Evolutionary conservation across 1,140 invertebrate genomes (phyloP), one percentile per base, ranked within the genome.

Genomic region (Drosophila tsacasi): DNA sequence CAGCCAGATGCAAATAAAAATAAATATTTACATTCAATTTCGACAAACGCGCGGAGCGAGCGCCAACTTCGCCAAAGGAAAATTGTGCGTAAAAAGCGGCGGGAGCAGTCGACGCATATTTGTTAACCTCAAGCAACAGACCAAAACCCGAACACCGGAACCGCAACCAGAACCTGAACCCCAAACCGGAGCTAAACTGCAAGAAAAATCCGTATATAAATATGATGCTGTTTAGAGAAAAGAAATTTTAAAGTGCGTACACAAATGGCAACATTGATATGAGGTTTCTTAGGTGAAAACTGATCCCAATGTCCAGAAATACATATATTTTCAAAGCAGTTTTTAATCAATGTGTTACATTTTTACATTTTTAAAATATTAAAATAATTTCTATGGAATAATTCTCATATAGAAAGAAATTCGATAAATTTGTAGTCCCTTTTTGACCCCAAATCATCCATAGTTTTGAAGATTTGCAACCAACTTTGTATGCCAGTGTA

Each of bases 1-100:
- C 61, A 54, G 42, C 60, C 71, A 60, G 67, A 73, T 80, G 84
- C 77, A 87, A 87, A 87, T 87, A 89, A 87, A 90, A 87, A 87
- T 87, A 87, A 87, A 87, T 87, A 89, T 87, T 87, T 87, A 84
- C 84, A 87, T 87, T 87, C 84, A 87, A 87, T 87, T 87, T 89
- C 67, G 77, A 82, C 83, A 83, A 86, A 73, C 65, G 67, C 76
- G 60, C 47, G 59, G 44, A 39, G 25, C 35, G 30, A 72, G 69
- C 76, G 76, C 62, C 57, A 76, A 66, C 72, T 54, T 69, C 47
- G 75, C 63, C 76, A 74, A 89, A 84, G 85, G 85, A 87, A 81
- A 87, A 87, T 90, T 90, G 85, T 87, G 84, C 84, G 84, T 87
- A 87, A 90, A 87, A 87, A 90, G 77, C 68, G 30, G 46, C 30